phyloP scores from a whole-genome alignment of 2,113 vertebrate species.

The Cyprinodon tularosa region DNA sequence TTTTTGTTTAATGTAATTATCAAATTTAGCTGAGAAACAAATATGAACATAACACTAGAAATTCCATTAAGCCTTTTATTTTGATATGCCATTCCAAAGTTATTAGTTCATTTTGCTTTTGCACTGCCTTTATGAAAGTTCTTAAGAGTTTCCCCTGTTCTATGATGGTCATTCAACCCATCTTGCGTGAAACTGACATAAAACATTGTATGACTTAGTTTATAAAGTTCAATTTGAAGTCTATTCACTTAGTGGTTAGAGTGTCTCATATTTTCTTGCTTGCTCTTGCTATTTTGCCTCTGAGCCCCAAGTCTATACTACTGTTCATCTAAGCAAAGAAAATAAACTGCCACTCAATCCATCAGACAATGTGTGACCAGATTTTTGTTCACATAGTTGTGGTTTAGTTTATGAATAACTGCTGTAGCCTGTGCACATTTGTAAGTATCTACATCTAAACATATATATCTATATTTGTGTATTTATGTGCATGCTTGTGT shows the following conservation, averaged over 20 bases:
- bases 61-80: neutral
- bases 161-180: conserved; percentile 51
- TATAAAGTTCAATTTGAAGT: conserved; percentile 28
- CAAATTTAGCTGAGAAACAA: too few relatives aligned
- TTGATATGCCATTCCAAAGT: neutral
- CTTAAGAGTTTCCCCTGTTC: conserved; percentile 34
- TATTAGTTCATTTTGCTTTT: neutral
- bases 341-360: conserved; percentile 72
- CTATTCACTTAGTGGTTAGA: conserved; percentile 26
- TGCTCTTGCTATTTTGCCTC: conserved; percentile 52
- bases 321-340: conserved; percentile 66
- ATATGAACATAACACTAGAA: too few relatives aligned
- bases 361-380: conserved; percentile 43
- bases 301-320: conserved; percentile 48
- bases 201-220: conserved; percentile 8
- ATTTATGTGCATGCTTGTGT: conserved; percentile 24
- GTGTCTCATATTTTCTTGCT: conserved; percentile 45
- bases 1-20: too few relatives aligned
- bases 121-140: neutral
- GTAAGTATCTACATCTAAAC: conserved; percentile 17
- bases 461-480: conserved; percentile 16
- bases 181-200: conserved; percentile 35
- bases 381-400: conserved; percentile 3
- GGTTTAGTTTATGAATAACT: conserved; percentile 11
- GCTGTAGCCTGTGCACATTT: neutral